phyloP scores from a whole-genome alignment of 2,888 invertebrate species.

The Nemurella pictetii region DNA sequence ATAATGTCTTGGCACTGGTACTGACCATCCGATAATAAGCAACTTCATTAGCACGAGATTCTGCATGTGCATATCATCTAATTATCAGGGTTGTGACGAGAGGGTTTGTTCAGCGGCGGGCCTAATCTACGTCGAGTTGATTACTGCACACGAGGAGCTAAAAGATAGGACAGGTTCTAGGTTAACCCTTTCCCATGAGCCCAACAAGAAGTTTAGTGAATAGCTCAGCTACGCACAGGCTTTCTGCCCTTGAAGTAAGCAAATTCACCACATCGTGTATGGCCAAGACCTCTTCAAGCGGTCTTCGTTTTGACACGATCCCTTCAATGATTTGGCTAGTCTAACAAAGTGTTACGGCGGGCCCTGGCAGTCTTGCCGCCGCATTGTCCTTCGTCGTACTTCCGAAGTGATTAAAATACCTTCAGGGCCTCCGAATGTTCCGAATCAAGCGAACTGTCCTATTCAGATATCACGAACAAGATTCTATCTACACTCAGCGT shows the following conservation, averaged over 20 bases:
- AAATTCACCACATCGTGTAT: background rate
- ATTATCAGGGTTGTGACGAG: background rate
- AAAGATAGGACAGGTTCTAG: background rate
- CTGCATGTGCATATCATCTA: background rate
- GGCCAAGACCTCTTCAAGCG: background rate
- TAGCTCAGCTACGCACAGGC: conserved; percentile 1
- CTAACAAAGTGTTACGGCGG: background rate
- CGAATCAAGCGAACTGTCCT: background rate
- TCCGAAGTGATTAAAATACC: background rate
- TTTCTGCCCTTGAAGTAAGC: conserved; percentile 13
- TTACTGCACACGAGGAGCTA: background rate
- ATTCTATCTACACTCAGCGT: too few relatives aligned
- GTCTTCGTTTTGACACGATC: background rate
- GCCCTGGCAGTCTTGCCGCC: background rate
- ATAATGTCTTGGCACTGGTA: background rate
- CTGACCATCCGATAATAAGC: too few relatives aligned
- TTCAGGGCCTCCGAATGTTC: background rate
- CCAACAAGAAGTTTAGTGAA: background rate
- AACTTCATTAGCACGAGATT: background rate
- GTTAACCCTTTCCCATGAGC: conserved; percentile 12
- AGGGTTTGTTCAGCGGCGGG: background rate
- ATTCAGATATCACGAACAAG: background rate
- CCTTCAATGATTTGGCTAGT: background rate
- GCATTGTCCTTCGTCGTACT: background rate
- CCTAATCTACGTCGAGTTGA: background rate